These are phyloP conservation scores for Yponomeuta evonymella DNA, from an alignment of 2,888 invertebrate genomes.

Conservation along the genomic window DNA sequence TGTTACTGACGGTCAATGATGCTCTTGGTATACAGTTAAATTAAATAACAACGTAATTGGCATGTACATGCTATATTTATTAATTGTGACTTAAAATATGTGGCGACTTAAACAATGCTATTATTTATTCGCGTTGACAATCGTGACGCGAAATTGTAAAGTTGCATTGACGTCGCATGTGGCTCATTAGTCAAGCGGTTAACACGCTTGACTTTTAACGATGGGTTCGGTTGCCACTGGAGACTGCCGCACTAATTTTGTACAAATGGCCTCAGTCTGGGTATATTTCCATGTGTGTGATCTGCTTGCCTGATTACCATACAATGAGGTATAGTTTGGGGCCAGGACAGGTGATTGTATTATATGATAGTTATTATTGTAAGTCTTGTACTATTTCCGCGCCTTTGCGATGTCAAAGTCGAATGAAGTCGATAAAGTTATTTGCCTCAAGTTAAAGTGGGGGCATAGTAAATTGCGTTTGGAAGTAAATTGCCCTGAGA, in stretches of 20 bases:
- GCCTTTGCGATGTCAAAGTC: not conserved
- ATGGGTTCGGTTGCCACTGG: no score
- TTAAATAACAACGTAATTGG: not conserved
- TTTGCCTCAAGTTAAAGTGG: not conserved
- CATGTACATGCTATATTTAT: not conserved
- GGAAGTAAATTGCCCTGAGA: not conserved
- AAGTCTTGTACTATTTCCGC: not conserved
- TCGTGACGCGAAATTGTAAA: not conserved
- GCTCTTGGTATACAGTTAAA: not conserved
- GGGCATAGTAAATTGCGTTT: not conserved
- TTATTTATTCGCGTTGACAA: no score
- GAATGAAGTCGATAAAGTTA: not conserved
- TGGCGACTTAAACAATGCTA: not conserved
- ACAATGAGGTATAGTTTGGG: no score
- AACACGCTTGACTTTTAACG: no score
- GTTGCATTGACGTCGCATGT: not conserved
- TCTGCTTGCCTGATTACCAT: no score
- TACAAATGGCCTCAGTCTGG: no score
- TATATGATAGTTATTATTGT: no score
- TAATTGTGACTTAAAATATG: not conserved
- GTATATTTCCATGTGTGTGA: no score
- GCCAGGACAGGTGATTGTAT: no score
- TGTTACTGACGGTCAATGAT: constrained; percentile 10
- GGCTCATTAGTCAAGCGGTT: no score
- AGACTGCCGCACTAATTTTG: no score